Base-by-base conservation (phyloP, 2,888 invertebrate species). In the Cheilosia vulpina region DNA sequence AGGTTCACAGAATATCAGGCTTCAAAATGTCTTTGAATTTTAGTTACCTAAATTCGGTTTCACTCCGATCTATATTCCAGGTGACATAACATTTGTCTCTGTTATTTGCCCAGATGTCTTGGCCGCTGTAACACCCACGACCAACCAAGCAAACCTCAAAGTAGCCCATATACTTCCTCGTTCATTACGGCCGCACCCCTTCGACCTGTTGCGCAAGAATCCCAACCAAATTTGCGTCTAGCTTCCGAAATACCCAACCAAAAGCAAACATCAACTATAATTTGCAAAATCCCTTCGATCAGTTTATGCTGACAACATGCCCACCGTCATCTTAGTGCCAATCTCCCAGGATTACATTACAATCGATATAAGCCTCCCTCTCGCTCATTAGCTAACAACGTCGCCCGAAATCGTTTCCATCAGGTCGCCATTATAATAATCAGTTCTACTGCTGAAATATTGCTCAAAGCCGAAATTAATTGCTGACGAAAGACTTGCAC, bases 401-500 rank as follows among this genome's bases (percentile, higher is more conserved):
- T 68, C 52, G 43, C 66, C 52, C 38, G 41, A 57, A 47, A 75
- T 50, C 63, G 41, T 24, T 58, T 66, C 38, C 45, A 57, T 43
- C 52, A 58, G 53, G 68, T 60, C 68, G 58, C 66, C 58, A 31
- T 50, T 17, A 45, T 76, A 76, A 43, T 63, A 62, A 19, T 57
- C 34, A 21, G 4, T 13, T 55, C 21, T 62, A 24, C 45, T 27
- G 53, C 24, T 82, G 71, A 82, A 72, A 82, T 78, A 72, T 82
- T 71, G 57, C 73, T 31, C 65, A 66, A 79, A 68, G 58, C 50
- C 73, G 43, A 79, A 83, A 83, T 83, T 83, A 83, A 83, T 83
- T 83, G 83, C 83, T 83, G 72, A 72, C 68, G 68, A 79, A 83
- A 68, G 73, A 68, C 72, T 69, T 81, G 55, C 75, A 68, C 75